Evolutionary conservation across 2,113 vertebrate genomes (phyloP).

Genomic region (Eurystomus gularis): DNA sequence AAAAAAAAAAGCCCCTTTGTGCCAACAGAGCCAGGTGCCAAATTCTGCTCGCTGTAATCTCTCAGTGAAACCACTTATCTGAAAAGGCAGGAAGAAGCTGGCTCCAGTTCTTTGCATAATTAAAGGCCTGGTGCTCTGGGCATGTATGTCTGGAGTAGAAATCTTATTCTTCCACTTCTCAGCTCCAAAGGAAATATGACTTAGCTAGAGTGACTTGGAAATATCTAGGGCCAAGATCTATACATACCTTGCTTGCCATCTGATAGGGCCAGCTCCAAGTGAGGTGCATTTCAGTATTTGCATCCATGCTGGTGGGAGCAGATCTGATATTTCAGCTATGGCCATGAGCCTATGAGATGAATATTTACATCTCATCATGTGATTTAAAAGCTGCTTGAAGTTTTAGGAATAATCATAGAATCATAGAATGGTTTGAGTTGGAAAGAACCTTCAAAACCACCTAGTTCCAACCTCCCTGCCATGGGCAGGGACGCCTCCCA

Average conservation of each 20-base stretch:
- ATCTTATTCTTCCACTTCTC: background rate
- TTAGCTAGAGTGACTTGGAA: background rate
- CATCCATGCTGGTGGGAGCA: background rate
- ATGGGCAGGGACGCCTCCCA: too few species aligned
- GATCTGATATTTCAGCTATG: background rate
- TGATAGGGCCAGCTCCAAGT: background rate
- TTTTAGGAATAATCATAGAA: background rate
- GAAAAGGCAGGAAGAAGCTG: conserved; percentile 39
- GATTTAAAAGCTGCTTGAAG: background rate
- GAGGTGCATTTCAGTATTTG: background rate
- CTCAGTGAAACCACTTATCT: background rate
- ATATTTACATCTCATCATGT: background rate
- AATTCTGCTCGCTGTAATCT: background rate
- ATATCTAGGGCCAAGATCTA: background rate
- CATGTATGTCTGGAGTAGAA: background rate
- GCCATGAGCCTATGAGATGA: background rate
- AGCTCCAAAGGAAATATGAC: background rate
- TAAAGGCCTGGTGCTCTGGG: background rate
- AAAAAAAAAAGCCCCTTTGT: background rate
- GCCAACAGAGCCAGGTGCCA: conserved; percentile 11
- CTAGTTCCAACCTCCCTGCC: too few species aligned
- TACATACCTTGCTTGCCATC: rapidly evolving
- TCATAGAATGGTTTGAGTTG: too few species aligned
- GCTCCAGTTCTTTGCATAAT: conserved; percentile 27
- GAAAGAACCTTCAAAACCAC: too few species aligned